phyloP scores from a whole-genome alignment of 1,140 invertebrate species.

The Anagrus nilaparvatae region DNA sequence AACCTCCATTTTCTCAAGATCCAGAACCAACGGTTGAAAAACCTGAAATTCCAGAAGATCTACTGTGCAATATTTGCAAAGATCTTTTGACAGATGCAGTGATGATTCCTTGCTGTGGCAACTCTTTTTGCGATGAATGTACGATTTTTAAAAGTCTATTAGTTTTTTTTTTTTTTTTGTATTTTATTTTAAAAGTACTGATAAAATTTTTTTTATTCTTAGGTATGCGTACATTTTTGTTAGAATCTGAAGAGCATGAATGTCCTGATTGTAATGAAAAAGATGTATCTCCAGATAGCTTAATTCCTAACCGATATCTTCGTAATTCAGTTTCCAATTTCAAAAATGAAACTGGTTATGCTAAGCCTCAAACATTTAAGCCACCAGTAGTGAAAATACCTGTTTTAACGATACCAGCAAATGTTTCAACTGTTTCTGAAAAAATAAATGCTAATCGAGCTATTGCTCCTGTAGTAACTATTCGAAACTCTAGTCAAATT shows the following conservation, averaged over 20 bases:
- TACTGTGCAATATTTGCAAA: slow-evolving; percentile 84
- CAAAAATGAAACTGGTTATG: slow-evolving; percentile 82
- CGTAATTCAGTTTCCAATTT: slow-evolving; percentile 80
- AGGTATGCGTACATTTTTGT: slow-evolving; percentile 77
- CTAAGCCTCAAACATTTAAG: slow-evolving; percentile 32
- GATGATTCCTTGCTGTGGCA: slow-evolving; percentile 93
- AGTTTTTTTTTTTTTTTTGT: slow-evolving; percentile 9
- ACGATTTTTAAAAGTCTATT: slow-evolving; percentile 44
- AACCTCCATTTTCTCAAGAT: slow-evolving; percentile 50
- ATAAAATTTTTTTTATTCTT: too few relatives aligned
- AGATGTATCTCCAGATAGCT: slow-evolving; percentile 81
- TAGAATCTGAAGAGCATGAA: slow-evolving; percentile 89
- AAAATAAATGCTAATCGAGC: slow-evolving; percentile 20
- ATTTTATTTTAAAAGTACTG: slow-evolving; percentile 5
- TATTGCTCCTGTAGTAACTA: slow-evolving; percentile 2
- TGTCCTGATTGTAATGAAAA: slow-evolving; percentile 90
- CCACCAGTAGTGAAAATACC: too few relatives aligned
- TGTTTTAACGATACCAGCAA: slow-evolving; percentile 13
- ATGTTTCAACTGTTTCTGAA: slow-evolving; percentile 13
- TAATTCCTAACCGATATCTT: slow-evolving; percentile 88
- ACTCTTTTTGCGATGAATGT: slow-evolving; percentile 98
- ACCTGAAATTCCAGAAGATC: slow-evolving; percentile 78
- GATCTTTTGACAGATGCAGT: slow-evolving; percentile 93
- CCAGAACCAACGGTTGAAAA: slow-evolving; percentile 47
- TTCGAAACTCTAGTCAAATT: slow-evolving; percentile 10